phyloP scores from a whole-genome alignment of 2,113 vertebrate species.

The Micromys minutus region DNA sequence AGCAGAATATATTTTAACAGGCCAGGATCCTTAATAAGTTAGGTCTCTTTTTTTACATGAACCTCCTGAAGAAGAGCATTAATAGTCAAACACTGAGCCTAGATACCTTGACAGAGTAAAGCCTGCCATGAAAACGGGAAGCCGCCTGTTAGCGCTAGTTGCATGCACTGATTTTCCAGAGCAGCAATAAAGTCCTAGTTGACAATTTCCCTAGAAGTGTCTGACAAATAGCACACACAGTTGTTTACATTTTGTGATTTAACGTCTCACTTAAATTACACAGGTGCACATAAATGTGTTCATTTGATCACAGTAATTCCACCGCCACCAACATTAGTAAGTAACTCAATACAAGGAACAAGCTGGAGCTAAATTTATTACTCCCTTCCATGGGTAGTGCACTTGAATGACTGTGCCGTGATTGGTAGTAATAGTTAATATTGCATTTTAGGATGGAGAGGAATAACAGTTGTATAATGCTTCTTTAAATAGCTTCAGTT shows the following conservation, averaged over 20 bases:
- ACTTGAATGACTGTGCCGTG: conserved; percentile 48
- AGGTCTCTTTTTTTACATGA: background rate
- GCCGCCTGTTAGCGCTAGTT: background rate
- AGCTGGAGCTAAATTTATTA: conserved; percentile 59
- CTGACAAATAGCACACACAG: conserved; percentile 38
- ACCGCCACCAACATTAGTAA: conserved; percentile 36
- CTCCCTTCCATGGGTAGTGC: conserved; percentile 55
- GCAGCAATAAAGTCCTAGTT: conserved; percentile 40
- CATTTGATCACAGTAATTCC: conserved; percentile 69
- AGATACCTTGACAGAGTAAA: background rate
- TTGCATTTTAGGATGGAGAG: conserved; percentile 37
- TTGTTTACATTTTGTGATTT: conserved; percentile 66
- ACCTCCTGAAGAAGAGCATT: background rate
- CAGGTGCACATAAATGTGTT: conserved; percentile 61
- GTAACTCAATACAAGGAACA: conserved; percentile 40
- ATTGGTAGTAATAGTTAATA: conserved; percentile 57
- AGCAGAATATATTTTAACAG: background rate
- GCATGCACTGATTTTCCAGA: conserved; percentile 22
- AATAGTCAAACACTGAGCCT: background rate
- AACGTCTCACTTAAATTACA: conserved; percentile 55
- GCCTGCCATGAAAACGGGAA: background rate
- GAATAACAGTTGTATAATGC: background rate
- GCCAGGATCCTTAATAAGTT: background rate
- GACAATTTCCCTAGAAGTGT: conserved; percentile 40
- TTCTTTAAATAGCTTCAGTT: conserved; percentile 37